Percentiles rank a stretch among this genome's conserved stretches.
Evolutionary conservation across 92 coral and sea anemone species (phyloP).

Genomic region (Zoanthus gigantus): DNA sequence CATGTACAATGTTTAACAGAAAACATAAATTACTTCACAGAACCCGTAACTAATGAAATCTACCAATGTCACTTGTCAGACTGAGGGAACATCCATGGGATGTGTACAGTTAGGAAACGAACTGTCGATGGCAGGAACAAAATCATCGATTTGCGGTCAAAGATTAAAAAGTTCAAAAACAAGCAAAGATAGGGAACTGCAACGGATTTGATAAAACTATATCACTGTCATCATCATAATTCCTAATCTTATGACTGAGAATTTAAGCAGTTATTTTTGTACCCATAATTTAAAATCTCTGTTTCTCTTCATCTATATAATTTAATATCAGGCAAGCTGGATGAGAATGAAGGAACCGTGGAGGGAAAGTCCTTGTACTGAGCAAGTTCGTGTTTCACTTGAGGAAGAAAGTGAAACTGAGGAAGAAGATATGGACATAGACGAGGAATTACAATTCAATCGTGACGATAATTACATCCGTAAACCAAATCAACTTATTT

Average conservation of each 20-base stretch:
- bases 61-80: background rate
- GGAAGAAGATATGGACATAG: conserved; percentile 5
- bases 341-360: background rate
- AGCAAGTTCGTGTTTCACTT: background rate
- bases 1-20: background rate
- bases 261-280: background rate
- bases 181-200: background rate
- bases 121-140: background rate
- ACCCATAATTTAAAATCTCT: background rate
- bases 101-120: background rate
- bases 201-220: background rate
- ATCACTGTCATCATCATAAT: background rate
- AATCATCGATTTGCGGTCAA: background rate
- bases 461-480: no score
- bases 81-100: background rate
- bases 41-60: background rate
- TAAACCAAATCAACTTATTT: no score
- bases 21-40: background rate
- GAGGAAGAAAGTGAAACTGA: conserved; percentile 2
- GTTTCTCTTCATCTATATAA: background rate
- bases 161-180: background rate
- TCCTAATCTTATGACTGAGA: background rate
- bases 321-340: background rate
- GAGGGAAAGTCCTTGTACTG: background rate
- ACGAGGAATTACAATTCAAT: background rate